Evolutionary conservation across 2,113 vertebrate genomes (phyloP).

Genomic region (Pelmatolapia mariae): DNA sequence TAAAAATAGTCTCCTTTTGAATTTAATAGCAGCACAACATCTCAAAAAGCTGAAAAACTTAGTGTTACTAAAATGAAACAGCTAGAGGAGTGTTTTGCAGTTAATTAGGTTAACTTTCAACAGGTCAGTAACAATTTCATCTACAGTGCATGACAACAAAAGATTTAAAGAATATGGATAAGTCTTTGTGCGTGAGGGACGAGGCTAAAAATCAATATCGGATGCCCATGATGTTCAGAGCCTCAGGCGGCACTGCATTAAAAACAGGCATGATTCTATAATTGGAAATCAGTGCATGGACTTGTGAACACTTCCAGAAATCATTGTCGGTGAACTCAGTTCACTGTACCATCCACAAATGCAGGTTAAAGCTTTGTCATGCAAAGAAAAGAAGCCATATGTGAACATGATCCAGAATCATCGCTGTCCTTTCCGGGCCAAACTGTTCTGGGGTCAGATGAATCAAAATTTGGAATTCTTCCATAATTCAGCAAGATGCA

Average conservation of each 20-base stretch:
- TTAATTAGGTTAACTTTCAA: not conserved
- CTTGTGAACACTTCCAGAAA: not conserved
- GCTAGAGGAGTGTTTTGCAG: not conserved
- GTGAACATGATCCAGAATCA: not conserved
- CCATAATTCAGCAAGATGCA: not conserved
- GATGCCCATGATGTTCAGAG: fast-evolving
- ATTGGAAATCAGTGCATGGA: not conserved
- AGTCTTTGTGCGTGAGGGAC: fast-evolving
- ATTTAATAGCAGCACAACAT: not conserved
- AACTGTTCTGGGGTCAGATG: not conserved
- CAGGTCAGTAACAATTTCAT: not conserved
- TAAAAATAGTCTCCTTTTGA: not conserved
- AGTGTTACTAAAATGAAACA: not conserved
- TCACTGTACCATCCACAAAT: not conserved
- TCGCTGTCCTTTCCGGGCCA: not conserved
- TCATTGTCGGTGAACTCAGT: fast-evolving
- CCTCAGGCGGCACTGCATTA: fast-evolving
- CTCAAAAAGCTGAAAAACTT: not conserved
- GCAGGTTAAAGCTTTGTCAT: not conserved
- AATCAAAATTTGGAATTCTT: not conserved
- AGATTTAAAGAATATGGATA: not conserved
- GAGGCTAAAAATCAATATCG: fast-evolving
- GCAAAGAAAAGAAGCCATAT: not conserved
- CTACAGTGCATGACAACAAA: not conserved
- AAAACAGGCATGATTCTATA: not conserved